Conservation (phyloP, 2,797 vertebrate genomes). For the Alectoris magna region DNA sequence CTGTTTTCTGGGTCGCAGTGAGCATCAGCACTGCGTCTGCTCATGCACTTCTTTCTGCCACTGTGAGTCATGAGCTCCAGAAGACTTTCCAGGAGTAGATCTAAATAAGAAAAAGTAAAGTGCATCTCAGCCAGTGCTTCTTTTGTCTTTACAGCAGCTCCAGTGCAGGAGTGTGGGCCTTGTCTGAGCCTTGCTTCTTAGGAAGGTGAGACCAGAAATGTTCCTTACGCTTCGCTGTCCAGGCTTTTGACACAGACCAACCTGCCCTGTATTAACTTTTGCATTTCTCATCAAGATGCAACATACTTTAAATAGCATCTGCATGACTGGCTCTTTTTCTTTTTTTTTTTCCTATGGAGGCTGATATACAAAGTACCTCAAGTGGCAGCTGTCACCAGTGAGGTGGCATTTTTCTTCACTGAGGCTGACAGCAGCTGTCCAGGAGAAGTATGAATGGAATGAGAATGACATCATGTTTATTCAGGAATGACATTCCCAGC, state of each 20-base stretch:
- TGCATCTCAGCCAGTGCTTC: background rate
- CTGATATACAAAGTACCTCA: conserved; percentile 86
- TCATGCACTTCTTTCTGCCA: background rate
- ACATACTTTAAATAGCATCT: conserved; percentile 86
- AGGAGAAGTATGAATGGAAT: conserved; percentile 89
- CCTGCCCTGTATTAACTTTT: conserved; percentile 62
- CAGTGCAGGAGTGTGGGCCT: background rate
- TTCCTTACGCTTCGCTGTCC: background rate
- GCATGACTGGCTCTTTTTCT: conserved; percentile 81
- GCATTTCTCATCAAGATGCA: conserved; percentile 77
- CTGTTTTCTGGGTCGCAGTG: background rate
- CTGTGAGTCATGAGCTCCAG: background rate
- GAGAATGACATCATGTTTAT: conserved; percentile 98
- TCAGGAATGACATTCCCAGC: conserved; percentile 90
- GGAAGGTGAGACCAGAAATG: background rate
- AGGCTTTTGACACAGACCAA: conserved; percentile 35
- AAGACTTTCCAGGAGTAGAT: background rate
- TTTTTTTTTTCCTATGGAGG: conserved; percentile 72
- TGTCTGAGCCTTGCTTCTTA: background rate
- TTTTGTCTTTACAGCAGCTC: background rate
- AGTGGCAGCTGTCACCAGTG: conserved; percentile 94
- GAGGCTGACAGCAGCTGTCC: conserved; percentile 96
- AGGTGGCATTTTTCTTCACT: conserved; percentile 93
- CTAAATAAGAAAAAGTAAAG: background rate
- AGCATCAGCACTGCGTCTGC: background rate